A percentile compares a stretch with the other conserved stretches of the same genome.
Evolutionary conservation across 2,888 invertebrate genomes (phyloP).

Genomic region (Gari tellinella): DNA sequence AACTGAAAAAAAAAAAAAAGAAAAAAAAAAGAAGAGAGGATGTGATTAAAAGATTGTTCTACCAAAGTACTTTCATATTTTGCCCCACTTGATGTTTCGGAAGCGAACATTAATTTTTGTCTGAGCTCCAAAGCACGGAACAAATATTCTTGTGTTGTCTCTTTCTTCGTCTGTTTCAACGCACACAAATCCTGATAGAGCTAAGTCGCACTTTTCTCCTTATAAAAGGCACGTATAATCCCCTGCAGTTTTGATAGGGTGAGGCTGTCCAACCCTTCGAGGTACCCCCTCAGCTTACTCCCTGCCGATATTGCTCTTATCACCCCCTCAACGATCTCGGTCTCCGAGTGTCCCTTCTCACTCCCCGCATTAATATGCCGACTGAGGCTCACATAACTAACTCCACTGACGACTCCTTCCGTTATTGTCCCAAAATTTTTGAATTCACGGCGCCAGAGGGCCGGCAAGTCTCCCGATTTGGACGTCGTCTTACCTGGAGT

Average conservation of each 20-base stretch:
- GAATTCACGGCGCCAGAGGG: background rate
- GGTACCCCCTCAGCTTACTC: background rate
- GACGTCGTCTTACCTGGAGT: background rate
- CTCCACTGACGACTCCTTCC: background rate
- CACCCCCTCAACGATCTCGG: background rate
- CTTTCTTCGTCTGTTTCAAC: slow-evolving; percentile 15
- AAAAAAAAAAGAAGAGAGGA: no score
- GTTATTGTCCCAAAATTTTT: background rate
- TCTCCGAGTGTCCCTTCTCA: background rate
- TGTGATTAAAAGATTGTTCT: no score
- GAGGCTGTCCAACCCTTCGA: background rate
- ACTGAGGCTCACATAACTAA: background rate
- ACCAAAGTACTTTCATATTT: slow-evolving; percentile 10
- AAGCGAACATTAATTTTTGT: slow-evolving; percentile 21
- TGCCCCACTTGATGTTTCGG: slow-evolving; percentile 8
- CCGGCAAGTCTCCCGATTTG: background rate
- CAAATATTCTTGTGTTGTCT: slow-evolving; percentile 29
- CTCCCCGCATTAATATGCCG: background rate
- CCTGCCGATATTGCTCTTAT: background rate
- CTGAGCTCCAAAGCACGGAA: slow-evolving; percentile 21
- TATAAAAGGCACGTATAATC: slow-evolving; percentile 18
- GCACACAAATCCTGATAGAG: slow-evolving; percentile 26
- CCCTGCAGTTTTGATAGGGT: slow-evolving; percentile 7
- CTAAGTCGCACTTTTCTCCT: slow-evolving; percentile 32
- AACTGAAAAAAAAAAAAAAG: no score